phyloP scores from a whole-genome alignment of 2,888 invertebrate species.

The Notocelia uddmanniana region DNA sequence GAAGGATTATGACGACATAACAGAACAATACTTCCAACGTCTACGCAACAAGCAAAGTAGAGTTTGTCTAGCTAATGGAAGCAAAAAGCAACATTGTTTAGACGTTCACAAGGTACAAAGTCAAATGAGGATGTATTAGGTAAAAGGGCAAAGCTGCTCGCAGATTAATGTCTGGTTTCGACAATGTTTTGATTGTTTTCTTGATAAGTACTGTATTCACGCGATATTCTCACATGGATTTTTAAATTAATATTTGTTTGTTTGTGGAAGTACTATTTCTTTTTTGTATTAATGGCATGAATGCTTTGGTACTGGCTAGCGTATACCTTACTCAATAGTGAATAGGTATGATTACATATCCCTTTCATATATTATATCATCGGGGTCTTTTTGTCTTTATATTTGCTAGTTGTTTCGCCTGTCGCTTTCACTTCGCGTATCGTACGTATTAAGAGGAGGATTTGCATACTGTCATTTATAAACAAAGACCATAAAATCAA shows the following conservation, averaged over 20 bases:
- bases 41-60: not conserved
- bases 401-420: too few species aligned
- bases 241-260: not conserved
- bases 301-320: not conserved
- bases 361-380: too few species aligned
- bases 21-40: not conserved
- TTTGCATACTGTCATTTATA: too few species aligned
- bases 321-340: too few species aligned
- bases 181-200: slow-evolving; percentile 15
- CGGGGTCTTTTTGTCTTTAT: too few species aligned
- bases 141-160: not conserved
- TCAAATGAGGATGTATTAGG: not conserved
- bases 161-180: not conserved
- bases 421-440: too few species aligned
- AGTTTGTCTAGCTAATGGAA: not conserved
- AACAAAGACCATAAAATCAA: too few species aligned
- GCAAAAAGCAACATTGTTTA: not conserved
- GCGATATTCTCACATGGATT: not conserved
- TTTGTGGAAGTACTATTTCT: not conserved
- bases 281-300: not conserved
- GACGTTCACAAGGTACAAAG: not conserved
- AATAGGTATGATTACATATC: too few species aligned
- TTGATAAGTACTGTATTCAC: slow-evolving; percentile 2
- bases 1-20: slow-evolving; percentile 15
- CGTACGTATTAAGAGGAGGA: too few species aligned